phyloP scores from a whole-genome alignment of 2,797 vertebrate genomes.

The Clarias pachynema region DNA sequence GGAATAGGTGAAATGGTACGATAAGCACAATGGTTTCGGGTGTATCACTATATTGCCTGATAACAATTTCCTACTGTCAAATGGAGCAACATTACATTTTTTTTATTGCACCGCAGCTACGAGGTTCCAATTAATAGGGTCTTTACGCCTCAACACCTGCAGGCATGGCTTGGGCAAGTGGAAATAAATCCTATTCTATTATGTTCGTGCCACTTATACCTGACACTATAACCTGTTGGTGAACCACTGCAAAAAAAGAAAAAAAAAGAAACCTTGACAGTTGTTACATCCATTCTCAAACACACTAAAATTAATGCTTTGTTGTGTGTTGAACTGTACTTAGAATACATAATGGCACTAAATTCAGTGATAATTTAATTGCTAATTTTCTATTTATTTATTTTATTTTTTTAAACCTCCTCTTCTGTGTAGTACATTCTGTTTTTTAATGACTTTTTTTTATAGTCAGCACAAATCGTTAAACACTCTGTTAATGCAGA shows the following conservation, averaged over 20 bases:
- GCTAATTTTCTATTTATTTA: too few species aligned
- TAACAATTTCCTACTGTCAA: conserved; percentile 12
- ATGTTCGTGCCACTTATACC: not conserved
- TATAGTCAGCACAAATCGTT: conserved; percentile 9
- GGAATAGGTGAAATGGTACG: not conserved
- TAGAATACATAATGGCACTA: not conserved
- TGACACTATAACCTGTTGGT: not conserved
- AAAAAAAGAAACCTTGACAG: not conserved
- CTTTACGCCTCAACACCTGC: not conserved
- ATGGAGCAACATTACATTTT: not conserved
- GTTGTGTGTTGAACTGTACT: not conserved
- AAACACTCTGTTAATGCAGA: conserved; percentile 9
- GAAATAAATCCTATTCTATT: not conserved
- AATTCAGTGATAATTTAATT: not conserved
- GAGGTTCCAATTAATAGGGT: conserved; percentile 1
- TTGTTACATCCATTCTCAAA: not conserved
- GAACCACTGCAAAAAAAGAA: not conserved
- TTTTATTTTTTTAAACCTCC: not conserved
- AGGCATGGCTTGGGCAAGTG: not conserved
- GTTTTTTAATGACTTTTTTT: conserved; percentile 2
- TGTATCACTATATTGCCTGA: not conserved
- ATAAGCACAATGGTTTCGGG: not conserved
- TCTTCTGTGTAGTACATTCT: not conserved
- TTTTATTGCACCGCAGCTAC: not conserved
- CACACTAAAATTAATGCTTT: not conserved